A percentile compares a stretch with the other conserved stretches of the same genome.
These are phyloP conservation scores for Aphyosemion australe DNA, from an alignment of 2,113 vertebrate species.

Conservation along the genomic window DNA sequence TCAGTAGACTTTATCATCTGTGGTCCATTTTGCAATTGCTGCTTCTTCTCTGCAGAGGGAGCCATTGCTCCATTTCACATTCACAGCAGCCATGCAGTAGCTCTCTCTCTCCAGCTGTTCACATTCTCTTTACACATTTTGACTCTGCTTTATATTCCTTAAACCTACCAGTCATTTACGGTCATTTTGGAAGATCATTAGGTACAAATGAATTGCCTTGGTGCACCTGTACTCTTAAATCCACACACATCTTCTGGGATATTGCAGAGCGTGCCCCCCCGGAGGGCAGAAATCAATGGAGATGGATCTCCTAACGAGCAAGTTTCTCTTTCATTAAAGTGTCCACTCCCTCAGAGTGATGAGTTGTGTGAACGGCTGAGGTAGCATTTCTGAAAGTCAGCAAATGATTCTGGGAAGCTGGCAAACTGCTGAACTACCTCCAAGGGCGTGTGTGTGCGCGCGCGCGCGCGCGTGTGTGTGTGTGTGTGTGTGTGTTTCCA, in stretches of 20 bases:
- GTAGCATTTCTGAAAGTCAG: constrained; percentile 47
- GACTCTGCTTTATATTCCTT: constrained; percentile 16
- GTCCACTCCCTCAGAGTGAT: constrained; percentile 41
- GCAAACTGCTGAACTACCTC: constrained; percentile 38
- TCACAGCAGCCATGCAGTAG: background rate
- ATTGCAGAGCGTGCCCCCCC: constrained; percentile 20
- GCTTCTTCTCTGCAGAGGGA: constrained; percentile 61
- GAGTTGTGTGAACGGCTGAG: constrained; percentile 40
- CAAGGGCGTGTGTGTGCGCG: background rate
- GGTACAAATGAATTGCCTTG: constrained; percentile 24
- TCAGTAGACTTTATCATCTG: too few relatives aligned
- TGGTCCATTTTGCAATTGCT: background rate
- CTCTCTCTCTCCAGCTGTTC: background rate
- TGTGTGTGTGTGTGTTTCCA: too few relatives aligned
- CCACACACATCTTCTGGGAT: constrained; percentile 22
- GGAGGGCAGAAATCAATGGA: constrained; percentile 58
- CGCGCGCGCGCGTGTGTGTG: too few relatives aligned
- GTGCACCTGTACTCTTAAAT: constrained; percentile 35
- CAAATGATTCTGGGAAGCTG: constrained; percentile 47
- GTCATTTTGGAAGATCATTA: constrained; percentile 16
- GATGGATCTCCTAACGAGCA: constrained; percentile 53
- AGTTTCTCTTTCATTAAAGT: constrained; percentile 45
- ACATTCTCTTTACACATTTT: constrained; percentile 6
- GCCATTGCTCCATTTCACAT: constrained; percentile 58
- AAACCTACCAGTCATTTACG: constrained; percentile 6